These are phyloP conservation scores for Sinhomidia bicolor DNA, from an alignment of 2,888 invertebrate species.

Conservation along the genomic window DNA sequence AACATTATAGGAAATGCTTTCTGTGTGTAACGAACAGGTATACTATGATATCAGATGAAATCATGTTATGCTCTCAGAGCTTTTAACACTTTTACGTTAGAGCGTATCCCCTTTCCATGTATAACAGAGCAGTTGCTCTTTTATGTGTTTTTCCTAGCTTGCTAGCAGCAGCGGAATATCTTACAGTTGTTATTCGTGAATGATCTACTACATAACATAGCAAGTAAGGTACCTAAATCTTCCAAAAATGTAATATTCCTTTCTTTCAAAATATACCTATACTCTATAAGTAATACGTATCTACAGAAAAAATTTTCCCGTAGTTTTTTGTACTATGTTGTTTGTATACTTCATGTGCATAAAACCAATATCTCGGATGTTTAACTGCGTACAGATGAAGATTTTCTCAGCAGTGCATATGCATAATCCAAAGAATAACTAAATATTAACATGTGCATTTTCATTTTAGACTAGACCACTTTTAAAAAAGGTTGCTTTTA, in stretches of 20 bases:
- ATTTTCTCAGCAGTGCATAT: conserved; percentile 47
- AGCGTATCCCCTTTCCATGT: not conserved
- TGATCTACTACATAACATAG: not conserved
- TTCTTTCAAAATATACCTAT: conserved; percentile 46
- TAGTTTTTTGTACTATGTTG: conserved; percentile 51
- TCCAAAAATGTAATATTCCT: conserved; percentile 43
- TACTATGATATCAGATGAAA: not conserved
- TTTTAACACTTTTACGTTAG: not conserved
- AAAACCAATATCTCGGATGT: conserved; percentile 48
- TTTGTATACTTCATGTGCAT: conserved; percentile 60
- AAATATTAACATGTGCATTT: conserved; percentile 46
- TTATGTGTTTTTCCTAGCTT: not conserved
- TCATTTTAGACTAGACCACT: conserved; percentile 11
- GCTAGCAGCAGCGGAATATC: conserved; percentile 18
- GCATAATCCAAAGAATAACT: conserved; percentile 32
- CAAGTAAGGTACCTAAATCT: conserved; percentile 33
- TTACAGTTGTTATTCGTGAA: not conserved
- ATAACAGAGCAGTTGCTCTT: conserved; percentile 23
- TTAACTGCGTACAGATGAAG: conserved; percentile 47
- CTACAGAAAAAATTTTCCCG: conserved; percentile 28
- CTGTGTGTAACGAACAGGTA: not conserved
- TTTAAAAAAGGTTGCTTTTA: not conserved
- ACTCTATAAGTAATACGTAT: conserved; percentile 6
- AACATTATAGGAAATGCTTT: not conserved
- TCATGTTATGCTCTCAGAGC: not conserved